A percentile compares a stretch with the other conserved stretches of the same genome.
Conservation (phyloP, 1,140 invertebrate species). For the Lepidurus arcticus region DNA sequence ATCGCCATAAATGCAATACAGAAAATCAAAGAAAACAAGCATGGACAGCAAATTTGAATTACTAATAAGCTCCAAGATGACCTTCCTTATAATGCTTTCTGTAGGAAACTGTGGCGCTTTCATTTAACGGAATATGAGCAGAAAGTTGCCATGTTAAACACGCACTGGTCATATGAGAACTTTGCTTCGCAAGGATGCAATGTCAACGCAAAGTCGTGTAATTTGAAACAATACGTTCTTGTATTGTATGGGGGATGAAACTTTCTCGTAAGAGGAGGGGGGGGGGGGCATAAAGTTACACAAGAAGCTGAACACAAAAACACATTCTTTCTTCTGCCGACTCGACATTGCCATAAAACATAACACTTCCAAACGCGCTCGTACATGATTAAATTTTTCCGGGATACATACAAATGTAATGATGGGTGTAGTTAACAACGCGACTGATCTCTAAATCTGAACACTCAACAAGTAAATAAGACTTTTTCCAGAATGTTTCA, state of each 20-base stretch:
- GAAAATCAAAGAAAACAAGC: too few species aligned
- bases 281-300: slow-evolving; percentile 2
- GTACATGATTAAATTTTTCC: background rate
- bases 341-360: background rate
- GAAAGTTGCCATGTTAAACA: too few species aligned
- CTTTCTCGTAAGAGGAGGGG: background rate
- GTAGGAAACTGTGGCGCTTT: too few species aligned
- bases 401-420: background rate
- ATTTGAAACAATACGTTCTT: slow-evolving; percentile 14
- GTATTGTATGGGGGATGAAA: slow-evolving; percentile 15
- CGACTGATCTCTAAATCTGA: background rate
- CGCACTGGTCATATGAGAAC: too few species aligned
- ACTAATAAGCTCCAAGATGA: too few species aligned
- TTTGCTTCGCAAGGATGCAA: background rate
- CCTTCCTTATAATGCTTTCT: too few species aligned
- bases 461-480: background rate
- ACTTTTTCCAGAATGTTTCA: slow-evolving; percentile 3
- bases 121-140: too few species aligned
- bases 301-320: slow-evolving; percentile 21
- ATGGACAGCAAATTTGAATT: too few species aligned
- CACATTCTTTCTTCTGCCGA: background rate
- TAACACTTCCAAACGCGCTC: background rate
- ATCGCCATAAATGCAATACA: too few species aligned
- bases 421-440: background rate
- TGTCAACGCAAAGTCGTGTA: background rate